phyloP scores from a whole-genome alignment of 1,140 invertebrate species.

The Drosophila micromelanica region DNA sequence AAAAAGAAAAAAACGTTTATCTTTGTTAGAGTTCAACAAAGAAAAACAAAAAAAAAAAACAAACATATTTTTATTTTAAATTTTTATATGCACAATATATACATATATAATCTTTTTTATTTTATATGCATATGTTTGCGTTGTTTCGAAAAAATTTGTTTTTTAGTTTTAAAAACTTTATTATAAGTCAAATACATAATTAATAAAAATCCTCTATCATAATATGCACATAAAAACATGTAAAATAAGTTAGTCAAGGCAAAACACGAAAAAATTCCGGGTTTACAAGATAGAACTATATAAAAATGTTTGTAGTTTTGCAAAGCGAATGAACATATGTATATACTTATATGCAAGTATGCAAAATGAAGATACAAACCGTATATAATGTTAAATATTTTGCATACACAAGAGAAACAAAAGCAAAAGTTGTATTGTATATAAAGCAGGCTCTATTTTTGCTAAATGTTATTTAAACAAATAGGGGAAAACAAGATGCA shows the following conservation, averaged over 20 bases:
- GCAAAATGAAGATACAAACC: conserved; percentile 42
- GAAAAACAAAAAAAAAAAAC: conserved; percentile 44
- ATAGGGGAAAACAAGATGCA: conserved; percentile 74
- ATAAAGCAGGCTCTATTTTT: conserved; percentile 82
- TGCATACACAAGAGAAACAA: conserved; percentile 52
- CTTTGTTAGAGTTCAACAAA: conserved; percentile 50
- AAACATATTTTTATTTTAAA: conserved; percentile 56
- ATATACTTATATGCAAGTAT: conserved; percentile 50
- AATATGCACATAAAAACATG: conserved; percentile 74
- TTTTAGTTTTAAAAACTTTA: conserved; percentile 77
- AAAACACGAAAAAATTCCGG: conserved; percentile 49
- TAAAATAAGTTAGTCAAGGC: conserved; percentile 79
- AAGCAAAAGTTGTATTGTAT: conserved; percentile 76
- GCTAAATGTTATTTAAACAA: conserved; percentile 83
- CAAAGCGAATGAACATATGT: conserved; percentile 53
- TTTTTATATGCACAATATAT: conserved; percentile 44
- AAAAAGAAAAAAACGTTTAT: conserved; percentile 38
- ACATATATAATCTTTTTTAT: conserved; percentile 61
- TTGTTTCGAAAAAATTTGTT: conserved; percentile 79
- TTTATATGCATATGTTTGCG: conserved; percentile 64
- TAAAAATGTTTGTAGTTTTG: conserved; percentile 66
- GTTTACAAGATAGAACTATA: conserved; percentile 32
- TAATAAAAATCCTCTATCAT: conserved; percentile 64
- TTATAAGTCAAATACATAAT: conserved; percentile 61
- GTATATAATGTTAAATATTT: conserved; percentile 80